These are phyloP conservation scores for Mythimna vitellina DNA, from an alignment of 2,888 invertebrate species.

Conservation along the genomic window DNA sequence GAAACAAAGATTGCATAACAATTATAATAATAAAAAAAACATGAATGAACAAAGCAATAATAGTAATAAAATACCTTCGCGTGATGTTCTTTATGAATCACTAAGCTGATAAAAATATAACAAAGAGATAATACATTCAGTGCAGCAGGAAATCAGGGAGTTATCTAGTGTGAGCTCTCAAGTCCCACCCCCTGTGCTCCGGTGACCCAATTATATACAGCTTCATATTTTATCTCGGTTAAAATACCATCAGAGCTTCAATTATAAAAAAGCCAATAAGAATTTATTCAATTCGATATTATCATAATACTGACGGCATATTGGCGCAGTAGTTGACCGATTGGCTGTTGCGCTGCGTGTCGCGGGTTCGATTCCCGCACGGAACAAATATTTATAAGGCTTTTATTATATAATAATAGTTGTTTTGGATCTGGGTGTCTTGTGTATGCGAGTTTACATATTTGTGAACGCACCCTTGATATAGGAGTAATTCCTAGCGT, in stretches of 20 bases:
- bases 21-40: neutral
- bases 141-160: conserved; percentile 70
- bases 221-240: conserved; percentile 66
- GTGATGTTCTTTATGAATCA: conserved; percentile 24
- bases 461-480: too few relatives aligned
- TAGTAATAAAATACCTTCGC: conserved; percentile 8
- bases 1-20: neutral
- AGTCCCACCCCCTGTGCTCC: conserved; percentile 67
- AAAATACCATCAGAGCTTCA: conserved; percentile 68
- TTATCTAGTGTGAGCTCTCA: conserved; percentile 65
- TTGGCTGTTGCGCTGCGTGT: too few relatives aligned
- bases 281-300: conserved; percentile 9
- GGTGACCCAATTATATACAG: conserved; percentile 81
- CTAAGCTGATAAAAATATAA: conserved; percentile 27
- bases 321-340: too few relatives aligned
- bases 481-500: too few relatives aligned
- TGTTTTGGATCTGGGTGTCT: too few relatives aligned
- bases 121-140: conserved; percentile 42
- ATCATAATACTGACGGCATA: neutral
- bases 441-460: too few relatives aligned
- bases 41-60: conserved; percentile 8
- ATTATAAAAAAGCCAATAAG: conserved; percentile 29
- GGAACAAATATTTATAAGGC: too few relatives aligned
- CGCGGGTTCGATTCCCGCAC: too few relatives aligned
- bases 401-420: too few relatives aligned